Conservation (phyloP, 2,888 invertebrate genomes). For the Morpho helenor region DNA sequence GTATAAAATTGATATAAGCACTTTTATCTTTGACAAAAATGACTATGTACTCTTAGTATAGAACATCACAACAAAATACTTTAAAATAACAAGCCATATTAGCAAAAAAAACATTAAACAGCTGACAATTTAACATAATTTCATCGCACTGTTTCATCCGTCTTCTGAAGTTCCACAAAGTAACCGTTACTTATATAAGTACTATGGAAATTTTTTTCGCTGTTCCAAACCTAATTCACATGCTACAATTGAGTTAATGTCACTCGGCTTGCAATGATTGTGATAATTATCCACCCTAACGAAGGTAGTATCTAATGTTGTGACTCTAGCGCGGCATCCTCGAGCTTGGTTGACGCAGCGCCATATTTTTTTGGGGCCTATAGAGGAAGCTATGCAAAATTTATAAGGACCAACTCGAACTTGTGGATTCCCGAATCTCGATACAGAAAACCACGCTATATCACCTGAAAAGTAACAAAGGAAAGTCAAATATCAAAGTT, state of each 20-base stretch:
- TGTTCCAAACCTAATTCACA: no score
- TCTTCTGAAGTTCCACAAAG: background rate
- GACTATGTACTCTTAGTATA: no score
- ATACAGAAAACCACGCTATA: constrained; percentile 12
- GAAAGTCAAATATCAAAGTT: no score
- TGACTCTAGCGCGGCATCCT: constrained; percentile 36
- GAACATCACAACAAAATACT: no score
- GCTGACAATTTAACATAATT: no score
- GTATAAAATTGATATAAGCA: no score
- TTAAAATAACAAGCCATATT: no score
- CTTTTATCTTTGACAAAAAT: no score
- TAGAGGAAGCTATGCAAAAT: constrained; percentile 23
- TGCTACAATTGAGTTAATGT: background rate
- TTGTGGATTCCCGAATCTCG: constrained; percentile 29
- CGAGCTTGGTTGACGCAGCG: constrained; percentile 35
- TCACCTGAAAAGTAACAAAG: constrained; percentile 5
- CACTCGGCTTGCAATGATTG: constrained; percentile 11
- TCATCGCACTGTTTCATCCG: background rate
- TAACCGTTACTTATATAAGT: background rate
- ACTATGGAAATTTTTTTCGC: background rate
- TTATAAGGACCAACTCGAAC: constrained; percentile 27
- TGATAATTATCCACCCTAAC: constrained; percentile 22
- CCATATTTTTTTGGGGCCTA: constrained; percentile 28
- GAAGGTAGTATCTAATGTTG: constrained; percentile 27
- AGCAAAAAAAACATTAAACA: no score